Evolutionary conservation across 2,797 vertebrate species (phyloP), one percentile per base, ranked within the genome.

Genomic region (Pelodytes ibericus): DNA sequence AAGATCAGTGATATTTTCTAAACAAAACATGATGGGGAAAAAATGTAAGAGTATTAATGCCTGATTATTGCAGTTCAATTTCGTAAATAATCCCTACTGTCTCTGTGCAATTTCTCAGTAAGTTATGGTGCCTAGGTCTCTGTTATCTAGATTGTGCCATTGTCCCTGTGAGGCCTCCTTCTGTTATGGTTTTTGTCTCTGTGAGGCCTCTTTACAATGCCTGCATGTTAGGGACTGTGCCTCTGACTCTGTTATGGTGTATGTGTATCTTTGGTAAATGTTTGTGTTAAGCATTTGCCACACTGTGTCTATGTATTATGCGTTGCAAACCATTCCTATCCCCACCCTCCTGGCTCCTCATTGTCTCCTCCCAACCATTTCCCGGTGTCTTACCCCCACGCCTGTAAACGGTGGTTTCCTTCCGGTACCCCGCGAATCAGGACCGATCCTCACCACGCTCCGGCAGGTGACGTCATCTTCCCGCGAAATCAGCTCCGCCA

Each of bases 401-500:
- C 25, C 8, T 0, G 29, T 3, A 29, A 31, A 24, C 49, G n/a
- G 20, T 18, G 8, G 11, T 33, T 53, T 68, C 18, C 47, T 33
- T 68, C 66, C 66, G 30, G 49, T 68, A 18, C 18, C 24, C 66
- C 47, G 27, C 18, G 26, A 13, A 18, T 22, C 49, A 33, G 20
- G 64, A 26, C 66, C 27, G 18, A 9, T 20, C 27, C 44, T 44
- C 62, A 18, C 13, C 26, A 66, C 63, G 33, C 25, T 10, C 39
- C 39, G 39, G 36, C 18, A 15, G 4, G 1, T 33, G 47, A 49
- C 66, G 66, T 68, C 66, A 68, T 68, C 27, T 68, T 68, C 66
- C 66, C 29, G 66, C 66, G 66, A 68, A 67, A 22, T 18, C 20
- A 5, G 5, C 29, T 56, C 6, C 9, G n/a, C 47, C 66, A 68